phyloP scores from a whole-genome alignment of 2,113 vertebrate genomes.

The Theristicus caerulescens region DNA sequence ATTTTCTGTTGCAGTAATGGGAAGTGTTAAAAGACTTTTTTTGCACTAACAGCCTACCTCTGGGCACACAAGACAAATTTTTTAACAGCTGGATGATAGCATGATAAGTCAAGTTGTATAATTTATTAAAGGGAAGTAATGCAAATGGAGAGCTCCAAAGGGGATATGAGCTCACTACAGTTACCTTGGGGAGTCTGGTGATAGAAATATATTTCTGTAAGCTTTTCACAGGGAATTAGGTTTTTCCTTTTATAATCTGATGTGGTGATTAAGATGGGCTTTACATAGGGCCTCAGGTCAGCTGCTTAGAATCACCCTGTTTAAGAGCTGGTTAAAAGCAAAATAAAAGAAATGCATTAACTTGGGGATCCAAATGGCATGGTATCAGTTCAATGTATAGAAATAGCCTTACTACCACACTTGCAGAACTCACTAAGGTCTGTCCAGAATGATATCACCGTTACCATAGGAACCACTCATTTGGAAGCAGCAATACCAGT shows the following conservation, averaged over 20 bases:
- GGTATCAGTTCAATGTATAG: not conserved
- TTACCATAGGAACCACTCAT: not conserved
- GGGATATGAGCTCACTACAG: not conserved
- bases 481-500: not conserved
- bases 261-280: not conserved
- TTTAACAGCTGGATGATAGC: not conserved
- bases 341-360: not conserved
- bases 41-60: not conserved
- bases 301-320: not conserved
- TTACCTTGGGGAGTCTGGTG: not conserved
- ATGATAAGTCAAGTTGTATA: not conserved
- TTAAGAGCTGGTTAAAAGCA: not conserved
- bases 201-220: not conserved
- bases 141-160: not conserved
- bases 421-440: not conserved
- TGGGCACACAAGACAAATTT: not conserved
- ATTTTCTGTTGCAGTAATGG: not conserved
- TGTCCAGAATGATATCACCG: not conserved
- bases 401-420: not conserved
- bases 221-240: not conserved
- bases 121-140: not conserved
- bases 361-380: not conserved
- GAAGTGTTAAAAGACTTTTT: not conserved
- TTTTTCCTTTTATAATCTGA: not conserved
- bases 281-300: not conserved